Percentiles rank a stretch among this genome's conserved stretches.
These are phyloP conservation scores for Agrochola circellaris DNA, from an alignment of 2,888 invertebrate genomes.

Conservation along the genomic window DNA sequence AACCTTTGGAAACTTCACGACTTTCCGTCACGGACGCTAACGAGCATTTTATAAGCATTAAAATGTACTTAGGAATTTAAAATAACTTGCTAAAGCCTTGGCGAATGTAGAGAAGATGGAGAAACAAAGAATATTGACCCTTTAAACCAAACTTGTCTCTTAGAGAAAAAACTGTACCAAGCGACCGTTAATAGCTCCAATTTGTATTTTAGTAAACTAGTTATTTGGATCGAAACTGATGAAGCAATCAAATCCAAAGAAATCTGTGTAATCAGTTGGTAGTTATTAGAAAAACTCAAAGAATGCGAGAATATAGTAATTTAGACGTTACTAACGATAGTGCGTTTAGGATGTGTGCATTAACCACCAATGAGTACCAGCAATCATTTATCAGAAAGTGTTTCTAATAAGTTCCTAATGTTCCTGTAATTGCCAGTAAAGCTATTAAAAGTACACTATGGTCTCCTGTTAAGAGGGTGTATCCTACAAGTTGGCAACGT, in stretches of 20 bases:
- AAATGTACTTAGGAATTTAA: slow-evolving; percentile 28
- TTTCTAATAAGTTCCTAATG: not conserved
- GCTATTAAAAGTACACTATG: not conserved
- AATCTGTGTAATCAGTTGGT: not conserved
- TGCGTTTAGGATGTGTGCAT: not conserved
- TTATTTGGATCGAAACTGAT: slow-evolving; percentile 5
- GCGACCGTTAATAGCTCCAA: not conserved
- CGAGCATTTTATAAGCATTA: slow-evolving; percentile 50
- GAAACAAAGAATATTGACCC: slow-evolving; percentile 14
- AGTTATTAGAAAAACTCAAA: not conserved
- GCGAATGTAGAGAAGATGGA: slow-evolving; percentile 14
- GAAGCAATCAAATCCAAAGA: slow-evolving; percentile 17
- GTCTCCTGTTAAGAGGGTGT: too few relatives aligned
- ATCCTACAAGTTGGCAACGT: too few relatives aligned
- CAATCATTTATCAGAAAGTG: not conserved
- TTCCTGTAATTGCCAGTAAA: not conserved
- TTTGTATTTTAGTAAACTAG: slow-evolving; percentile 33
- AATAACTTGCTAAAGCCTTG: slow-evolving; percentile 13
- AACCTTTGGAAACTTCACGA: slow-evolving; percentile 59
- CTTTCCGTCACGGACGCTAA: slow-evolving; percentile 57
- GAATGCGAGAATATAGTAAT: not conserved
- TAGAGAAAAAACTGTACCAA: not conserved
- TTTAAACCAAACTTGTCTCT: not conserved
- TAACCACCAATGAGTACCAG: not conserved
- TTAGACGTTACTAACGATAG: not conserved